Evolutionary conservation across 1,140 invertebrate genomes (phyloP).

Genomic region (Zophobas atratus): DNA sequence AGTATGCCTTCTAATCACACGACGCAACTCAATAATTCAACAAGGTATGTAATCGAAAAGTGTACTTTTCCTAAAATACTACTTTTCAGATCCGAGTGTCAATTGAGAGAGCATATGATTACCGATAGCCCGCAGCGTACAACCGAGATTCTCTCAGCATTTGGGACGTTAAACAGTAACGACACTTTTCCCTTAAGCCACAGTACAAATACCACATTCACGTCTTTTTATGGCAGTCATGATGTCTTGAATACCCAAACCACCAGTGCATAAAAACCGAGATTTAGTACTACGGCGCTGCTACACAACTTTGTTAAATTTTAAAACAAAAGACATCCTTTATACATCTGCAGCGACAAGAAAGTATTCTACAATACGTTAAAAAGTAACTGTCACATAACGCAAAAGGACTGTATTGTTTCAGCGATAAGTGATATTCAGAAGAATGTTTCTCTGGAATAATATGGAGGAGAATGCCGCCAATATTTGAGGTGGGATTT

Average conservation of each 20-base stretch:
- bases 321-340: no score
- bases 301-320: no score
- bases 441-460: no score
- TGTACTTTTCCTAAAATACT: slow-evolving; percentile 4
- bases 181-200: slow-evolving; percentile 67
- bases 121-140: slow-evolving; percentile 62
- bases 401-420: no score
- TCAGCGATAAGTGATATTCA: no score
- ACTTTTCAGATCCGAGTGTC: slow-evolving; percentile 61
- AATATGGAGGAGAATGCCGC: no score
- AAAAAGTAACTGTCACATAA: no score
- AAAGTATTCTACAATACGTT: no score
- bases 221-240: slow-evolving; percentile 77
- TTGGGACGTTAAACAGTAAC: slow-evolving; percentile 64
- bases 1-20: slow-evolving; percentile 54
- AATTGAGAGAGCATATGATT: slow-evolving; percentile 64
- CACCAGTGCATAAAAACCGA: slow-evolving; percentile 53
- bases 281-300: no score
- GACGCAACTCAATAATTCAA: slow-evolving; percentile 51
- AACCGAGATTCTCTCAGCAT: slow-evolving; percentile 63
- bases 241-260: slow-evolving; percentile 62
- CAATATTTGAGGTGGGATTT: no score
- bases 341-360: no score
- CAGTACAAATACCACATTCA: slow-evolving; percentile 80
- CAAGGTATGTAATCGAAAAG: slow-evolving; percentile 20